Evolutionary conservation across 2,888 invertebrate species (phyloP), one percentile per base, ranked within the genome.

Genomic region (Drosophila anomalata): DNA sequence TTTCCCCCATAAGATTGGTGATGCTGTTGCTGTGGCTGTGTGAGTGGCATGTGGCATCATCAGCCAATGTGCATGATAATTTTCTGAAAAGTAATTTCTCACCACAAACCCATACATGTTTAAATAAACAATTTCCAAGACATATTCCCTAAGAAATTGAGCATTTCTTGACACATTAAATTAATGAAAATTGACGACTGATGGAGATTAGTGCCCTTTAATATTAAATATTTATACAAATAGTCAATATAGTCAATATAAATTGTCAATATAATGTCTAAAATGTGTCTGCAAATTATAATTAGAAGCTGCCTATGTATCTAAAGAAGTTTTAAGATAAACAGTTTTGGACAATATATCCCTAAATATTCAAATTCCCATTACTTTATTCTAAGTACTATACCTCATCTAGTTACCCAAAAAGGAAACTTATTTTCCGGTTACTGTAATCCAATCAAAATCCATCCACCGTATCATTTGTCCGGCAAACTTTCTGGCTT

Each of bases 21-120:
- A 26, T 55, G 20, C 36, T 36, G 36, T 36, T n/a, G 36, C 36
- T 20, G 47, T 31, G 41, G 36, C 36, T 20, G 47, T 41, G 41
- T 61, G 58, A 58, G 62, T 66, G 53, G 54, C 44, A 46, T 71
- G 59, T 57, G 42, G 26, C 52, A 55, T 60, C 51, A 36, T 31
- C 50, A 36, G n/a, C 36, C 42, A 36, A 48, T 65, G 75, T 51
- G 57, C 29, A 75, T 77, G 70, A 66, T 65, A 75, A 68, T 79
- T 69, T 78, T 75, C 55, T 24, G 67, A 53, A 75, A 82, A 79
- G 77, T 61, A 61, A 77, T 79, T 77, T 71, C 46, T 33, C 48
- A 24, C 57, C 54, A 56, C 53, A 63, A 47, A 48, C 65, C 46
- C 60, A 53, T 36, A n/a, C n/a, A n/a, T 36, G 36, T 36, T n/a